Conservation (phyloP, 2,113 vertebrate species). For the Bagarius yarrelli region DNA sequence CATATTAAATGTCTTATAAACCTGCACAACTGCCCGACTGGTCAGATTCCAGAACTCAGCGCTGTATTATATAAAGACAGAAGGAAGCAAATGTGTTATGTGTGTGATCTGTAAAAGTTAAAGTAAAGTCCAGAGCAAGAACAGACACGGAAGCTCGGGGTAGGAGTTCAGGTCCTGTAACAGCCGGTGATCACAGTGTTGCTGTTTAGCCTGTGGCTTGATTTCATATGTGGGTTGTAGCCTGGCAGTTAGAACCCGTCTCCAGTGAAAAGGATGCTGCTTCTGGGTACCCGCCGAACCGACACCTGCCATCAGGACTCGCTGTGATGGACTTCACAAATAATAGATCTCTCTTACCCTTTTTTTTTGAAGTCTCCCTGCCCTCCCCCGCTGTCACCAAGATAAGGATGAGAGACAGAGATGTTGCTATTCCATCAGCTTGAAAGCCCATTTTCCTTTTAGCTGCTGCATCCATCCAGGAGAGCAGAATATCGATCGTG, state of each 20-base stretch:
- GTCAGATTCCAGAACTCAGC: neutral
- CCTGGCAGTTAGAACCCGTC: conserved; percentile 17
- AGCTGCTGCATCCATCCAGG: conserved; percentile 28
- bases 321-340: conserved; percentile 41
- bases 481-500: conserved; percentile 26
- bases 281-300: conserved; percentile 16
- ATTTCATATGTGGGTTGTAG: conserved; percentile 44
- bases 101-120: neutral
- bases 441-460: conserved; percentile 22
- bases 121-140: neutral
- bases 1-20: neutral
- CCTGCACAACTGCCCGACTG: neutral
- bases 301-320: conserved; percentile 37
- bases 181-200: conserved; percentile 44
- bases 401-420: conserved; percentile 39
- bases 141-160: conserved; percentile 20
- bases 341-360: conserved; percentile 40
- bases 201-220: conserved; percentile 55
- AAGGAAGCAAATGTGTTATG: neutral
- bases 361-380: conserved; percentile 14
- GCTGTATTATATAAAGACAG: neutral
- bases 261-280: conserved; percentile 9
- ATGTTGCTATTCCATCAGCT: conserved; percentile 21
- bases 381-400: conserved; percentile 39
- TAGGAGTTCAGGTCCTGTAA: conserved; percentile 31